These are phyloP conservation scores for Orthonyx spaldingii DNA, from an alignment of 2,113 vertebrate species.

Conservation along the genomic window DNA sequence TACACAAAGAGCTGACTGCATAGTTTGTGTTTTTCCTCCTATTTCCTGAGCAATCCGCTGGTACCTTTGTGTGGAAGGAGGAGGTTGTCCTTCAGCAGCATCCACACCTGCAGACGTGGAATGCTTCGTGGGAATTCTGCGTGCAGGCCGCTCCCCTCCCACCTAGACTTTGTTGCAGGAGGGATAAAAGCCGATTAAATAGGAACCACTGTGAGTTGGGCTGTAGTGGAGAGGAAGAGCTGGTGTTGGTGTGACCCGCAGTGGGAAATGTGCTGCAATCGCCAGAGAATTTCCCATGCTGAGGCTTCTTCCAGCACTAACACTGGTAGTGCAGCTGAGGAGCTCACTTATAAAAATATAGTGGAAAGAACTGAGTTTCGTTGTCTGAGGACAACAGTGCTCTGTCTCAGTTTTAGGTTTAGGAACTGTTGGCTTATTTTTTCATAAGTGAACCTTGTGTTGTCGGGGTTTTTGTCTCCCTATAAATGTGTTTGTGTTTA, in stretches of 20 bases:
- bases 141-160: fast-evolving
- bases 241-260: neutral
- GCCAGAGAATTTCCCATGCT: neutral
- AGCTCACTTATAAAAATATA: neutral
- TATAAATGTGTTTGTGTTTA: neutral
- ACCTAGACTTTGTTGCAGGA: neutral
- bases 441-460: fast-evolving
- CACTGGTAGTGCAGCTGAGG: neutral
- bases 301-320: neutral
- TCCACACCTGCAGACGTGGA: neutral
- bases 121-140: neutral
- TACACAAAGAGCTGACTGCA: neutral
- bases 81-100: neutral
- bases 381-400: neutral
- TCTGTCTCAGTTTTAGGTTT: neutral
- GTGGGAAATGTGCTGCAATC: neutral
- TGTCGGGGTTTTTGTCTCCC: fast-evolving
- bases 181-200: neutral
- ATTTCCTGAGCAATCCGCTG: neutral
- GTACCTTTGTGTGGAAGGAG: neutral
- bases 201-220: fast-evolving
- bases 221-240: neutral
- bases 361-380: neutral
- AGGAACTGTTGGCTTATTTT: neutral
- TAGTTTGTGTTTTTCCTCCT: neutral